These are phyloP conservation scores for Maconellicoccus hirsutus DNA, from an alignment of 1,140 invertebrate species.

Conservation along the genomic window DNA sequence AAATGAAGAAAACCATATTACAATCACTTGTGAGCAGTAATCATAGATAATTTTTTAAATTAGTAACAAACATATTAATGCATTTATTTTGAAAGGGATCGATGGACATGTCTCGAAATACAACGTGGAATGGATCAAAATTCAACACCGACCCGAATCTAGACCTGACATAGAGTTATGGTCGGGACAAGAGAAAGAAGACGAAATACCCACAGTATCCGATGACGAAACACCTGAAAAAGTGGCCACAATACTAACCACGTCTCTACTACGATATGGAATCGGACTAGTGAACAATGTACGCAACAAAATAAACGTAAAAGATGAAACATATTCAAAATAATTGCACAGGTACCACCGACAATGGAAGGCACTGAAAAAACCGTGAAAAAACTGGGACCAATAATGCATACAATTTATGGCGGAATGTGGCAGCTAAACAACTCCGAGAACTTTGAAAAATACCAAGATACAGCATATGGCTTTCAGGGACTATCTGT, in stretches of 20 bases:
- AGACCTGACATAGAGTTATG: not conserved
- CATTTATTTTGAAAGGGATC: slow-evolving; percentile 16
- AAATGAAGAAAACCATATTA: not conserved
- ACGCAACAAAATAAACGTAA: slow-evolving; percentile 14
- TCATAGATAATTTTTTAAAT: too few species aligned
- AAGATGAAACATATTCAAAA: slow-evolving; percentile 20
- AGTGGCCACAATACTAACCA: slow-evolving; percentile 5
- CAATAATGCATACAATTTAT: slow-evolving; percentile 49
- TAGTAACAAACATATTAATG: too few species aligned
- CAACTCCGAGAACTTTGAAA: slow-evolving; percentile 28
- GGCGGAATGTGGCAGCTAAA: slow-evolving; percentile 50
- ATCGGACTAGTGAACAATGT: slow-evolving; percentile 26
- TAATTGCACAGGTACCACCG: slow-evolving; percentile 36
- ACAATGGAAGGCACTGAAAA: slow-evolving; percentile 40
- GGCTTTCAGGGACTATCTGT: slow-evolving; percentile 35
- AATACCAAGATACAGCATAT: slow-evolving; percentile 54
- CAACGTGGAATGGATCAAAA: slow-evolving; percentile 19
- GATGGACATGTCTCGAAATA: slow-evolving; percentile 25
- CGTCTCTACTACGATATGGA: slow-evolving; percentile 26
- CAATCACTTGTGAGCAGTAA: not conserved
- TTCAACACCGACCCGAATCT: not conserved
- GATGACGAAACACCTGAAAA: not conserved
- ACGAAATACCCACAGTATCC: not conserved
- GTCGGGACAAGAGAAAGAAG: not conserved
- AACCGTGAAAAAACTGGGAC: slow-evolving; percentile 40